These are phyloP conservation scores for Pollimyrus isidori DNA, from an alignment of 2,113 vertebrate species.

Conservation along the genomic window DNA sequence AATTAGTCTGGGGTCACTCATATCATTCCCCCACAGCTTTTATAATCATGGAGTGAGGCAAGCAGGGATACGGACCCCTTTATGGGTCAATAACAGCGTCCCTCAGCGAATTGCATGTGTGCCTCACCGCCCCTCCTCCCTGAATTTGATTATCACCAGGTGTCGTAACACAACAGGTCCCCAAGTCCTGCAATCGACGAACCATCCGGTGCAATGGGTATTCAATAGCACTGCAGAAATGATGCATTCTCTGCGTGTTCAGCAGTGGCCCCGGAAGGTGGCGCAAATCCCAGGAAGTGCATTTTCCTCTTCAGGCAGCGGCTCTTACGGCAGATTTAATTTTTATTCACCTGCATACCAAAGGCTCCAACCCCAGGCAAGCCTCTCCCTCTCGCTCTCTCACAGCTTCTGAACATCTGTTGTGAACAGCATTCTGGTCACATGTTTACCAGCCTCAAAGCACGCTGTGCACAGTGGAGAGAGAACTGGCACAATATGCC, in stretches of 20 bases:
- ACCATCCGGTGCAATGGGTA: not conserved
- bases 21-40: slow-evolving; percentile 16
- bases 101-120: not conserved
- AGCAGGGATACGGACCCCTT: not conserved
- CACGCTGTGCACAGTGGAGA: not conserved
- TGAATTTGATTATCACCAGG: not conserved
- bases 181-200: not conserved
- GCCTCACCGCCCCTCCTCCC: not conserved
- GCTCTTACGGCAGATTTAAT: slow-evolving; percentile 50
- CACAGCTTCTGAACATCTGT: slow-evolving; percentile 43
- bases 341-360: not conserved
- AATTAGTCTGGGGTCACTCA: slow-evolving; percentile 34
- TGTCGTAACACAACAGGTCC: not conserved
- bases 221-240: not conserved
- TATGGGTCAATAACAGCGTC: not conserved
- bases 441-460: not conserved
- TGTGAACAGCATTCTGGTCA: slow-evolving; percentile 54
- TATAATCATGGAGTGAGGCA: not conserved
- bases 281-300: slow-evolving; percentile 59
- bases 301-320: slow-evolving; percentile 76
- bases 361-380: not conserved
- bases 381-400: not conserved
- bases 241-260: not conserved
- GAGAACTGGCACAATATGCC: not conserved
- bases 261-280: not conserved